Evolutionary conservation across 2,888 invertebrate species (phyloP).

Genomic region (Cephus runcator): DNA sequence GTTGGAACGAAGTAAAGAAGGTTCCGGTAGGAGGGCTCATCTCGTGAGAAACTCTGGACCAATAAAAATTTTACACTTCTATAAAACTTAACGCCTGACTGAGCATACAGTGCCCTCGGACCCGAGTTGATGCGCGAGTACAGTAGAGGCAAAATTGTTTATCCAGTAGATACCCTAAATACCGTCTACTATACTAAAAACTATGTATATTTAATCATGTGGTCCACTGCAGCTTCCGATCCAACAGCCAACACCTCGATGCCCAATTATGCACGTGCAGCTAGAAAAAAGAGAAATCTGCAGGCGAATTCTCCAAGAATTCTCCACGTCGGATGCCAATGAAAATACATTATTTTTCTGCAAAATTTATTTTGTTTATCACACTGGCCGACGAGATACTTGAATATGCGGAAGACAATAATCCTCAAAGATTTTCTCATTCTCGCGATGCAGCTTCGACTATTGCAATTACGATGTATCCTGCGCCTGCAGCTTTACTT

Average conservation of each 20-base stretch:
- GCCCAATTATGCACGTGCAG: background rate
- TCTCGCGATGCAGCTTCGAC: background rate
- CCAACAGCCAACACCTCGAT: background rate
- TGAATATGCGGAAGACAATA: background rate
- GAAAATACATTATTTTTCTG: background rate
- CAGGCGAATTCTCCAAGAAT: background rate
- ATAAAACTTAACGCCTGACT: conserved; percentile 42
- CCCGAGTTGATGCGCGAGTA: conserved; percentile 12
- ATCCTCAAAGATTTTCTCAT: background rate
- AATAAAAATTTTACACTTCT: conserved; percentile 62
- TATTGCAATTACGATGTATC: background rate
- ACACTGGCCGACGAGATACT: background rate
- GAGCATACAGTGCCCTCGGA: conserved; percentile 16
- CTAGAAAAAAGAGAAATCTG: background rate
- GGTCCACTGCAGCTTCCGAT: background rate
- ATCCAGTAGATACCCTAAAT: conserved; percentile 31
- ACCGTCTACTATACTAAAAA: conserved; percentile 21
- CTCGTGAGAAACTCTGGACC: conserved; percentile 55
- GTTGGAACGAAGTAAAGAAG: background rate
- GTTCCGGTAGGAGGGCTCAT: conserved; percentile 15
- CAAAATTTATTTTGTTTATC: background rate
- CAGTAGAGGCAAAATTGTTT: conserved; percentile 35
- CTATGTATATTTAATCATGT: conserved; percentile 25
- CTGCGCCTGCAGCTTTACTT: background rate
- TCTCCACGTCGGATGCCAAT: background rate